phyloP scores from a whole-genome alignment of 2,797 vertebrate species.

The Sebastes elongatus region DNA sequence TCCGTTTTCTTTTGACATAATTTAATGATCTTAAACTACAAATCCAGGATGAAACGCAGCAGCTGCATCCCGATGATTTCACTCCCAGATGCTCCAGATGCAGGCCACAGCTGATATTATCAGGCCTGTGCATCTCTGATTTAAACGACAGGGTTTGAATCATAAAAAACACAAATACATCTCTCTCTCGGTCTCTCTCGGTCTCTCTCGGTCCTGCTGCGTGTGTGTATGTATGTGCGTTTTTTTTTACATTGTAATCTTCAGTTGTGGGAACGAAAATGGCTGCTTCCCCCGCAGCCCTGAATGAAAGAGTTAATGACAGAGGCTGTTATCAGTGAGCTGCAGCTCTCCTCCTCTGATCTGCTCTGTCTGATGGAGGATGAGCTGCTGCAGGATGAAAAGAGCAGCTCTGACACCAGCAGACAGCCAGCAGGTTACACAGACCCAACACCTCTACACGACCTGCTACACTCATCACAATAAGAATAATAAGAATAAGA shows the following conservation, averaged over 20 bases:
- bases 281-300: slow-evolving; percentile 16
- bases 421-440: slow-evolving; percentile 43
- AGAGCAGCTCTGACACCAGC: slow-evolving; percentile 73
- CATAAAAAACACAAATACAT: background rate
- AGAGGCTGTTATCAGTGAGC: slow-evolving; percentile 85
- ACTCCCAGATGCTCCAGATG: background rate
- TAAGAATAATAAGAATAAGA: background rate
- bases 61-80: background rate
- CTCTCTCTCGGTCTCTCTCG: background rate
- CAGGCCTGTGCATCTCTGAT: slow-evolving; percentile 37
- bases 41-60: background rate
- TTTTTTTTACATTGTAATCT: background rate
- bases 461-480: slow-evolving; percentile 19
- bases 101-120: slow-evolving; percentile 19
- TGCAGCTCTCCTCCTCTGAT: slow-evolving; percentile 77
- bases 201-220: background rate
- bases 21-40: background rate
- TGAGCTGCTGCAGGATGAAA: slow-evolving; percentile 69
- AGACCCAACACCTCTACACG: slow-evolving; percentile 22
- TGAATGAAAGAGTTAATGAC: slow-evolving; percentile 78
- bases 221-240: background rate
- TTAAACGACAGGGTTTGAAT: background rate
- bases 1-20: background rate
- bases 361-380: slow-evolving; percentile 76
- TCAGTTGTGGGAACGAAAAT: slow-evolving; percentile 46